Evolutionary conservation across 2,113 vertebrate genomes (phyloP), one percentile per base, ranked within the genome.

Genomic region (Antigone vipio): DNA sequence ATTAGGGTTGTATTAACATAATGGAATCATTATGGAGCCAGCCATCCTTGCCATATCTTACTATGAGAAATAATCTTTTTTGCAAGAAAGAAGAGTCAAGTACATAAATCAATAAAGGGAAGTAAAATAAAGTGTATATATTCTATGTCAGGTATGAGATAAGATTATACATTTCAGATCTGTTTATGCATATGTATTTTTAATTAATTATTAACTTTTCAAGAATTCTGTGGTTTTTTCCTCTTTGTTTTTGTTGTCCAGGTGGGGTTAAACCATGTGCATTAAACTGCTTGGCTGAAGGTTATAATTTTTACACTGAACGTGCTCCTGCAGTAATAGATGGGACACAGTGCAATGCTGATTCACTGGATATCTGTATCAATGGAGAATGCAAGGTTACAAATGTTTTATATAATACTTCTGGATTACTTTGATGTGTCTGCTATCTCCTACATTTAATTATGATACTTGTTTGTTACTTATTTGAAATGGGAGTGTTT

Each of bases 281-380:
- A 13, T 97, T 99, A 78, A 99, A 99, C 98, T 99, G 99, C 98
- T 97, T 99, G 98, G 99, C 99, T 45, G 99, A 99, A 97, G 99
- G 99, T 85, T 99, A 99, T 82, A 99, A 99, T 98, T 99, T 99
- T 98, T 99, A 99, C 98, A 99, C 99, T 15, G 99, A 99, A 97
- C 99, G 99, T 91, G 98, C 99, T 77, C 99, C 99, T 64, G 99
- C 99, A 6, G 99, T 99, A 89, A 99, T 99, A 75, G 99, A 99
- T 87, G 99, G 99, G 80, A 99, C 99, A 75, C 99, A 98, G 49
- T 99, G 99, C 98, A 99, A 99, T 97, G 98, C 98, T 8, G 99
- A 99, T 97, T 99, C 99, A 40, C 97, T 99, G 97, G 99, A 99
- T 98, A 99, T 99, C 92, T 99, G 99, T 98, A 99, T 99, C 98